phyloP scores from a whole-genome alignment of 2,888 invertebrate species.

The Eueremaeus valkanovi region DNA sequence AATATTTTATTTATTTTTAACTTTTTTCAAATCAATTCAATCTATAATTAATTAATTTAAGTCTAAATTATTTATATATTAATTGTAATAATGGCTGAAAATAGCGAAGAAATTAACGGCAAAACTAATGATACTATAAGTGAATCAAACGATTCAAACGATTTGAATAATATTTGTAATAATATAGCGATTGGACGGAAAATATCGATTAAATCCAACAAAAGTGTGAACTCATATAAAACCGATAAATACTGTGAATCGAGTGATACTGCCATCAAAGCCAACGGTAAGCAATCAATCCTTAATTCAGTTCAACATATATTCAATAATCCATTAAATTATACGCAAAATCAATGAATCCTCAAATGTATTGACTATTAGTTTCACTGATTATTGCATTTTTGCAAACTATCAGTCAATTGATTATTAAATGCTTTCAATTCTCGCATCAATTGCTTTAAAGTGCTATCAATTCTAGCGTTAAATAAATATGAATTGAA shows the following conservation, averaged over 20 bases:
- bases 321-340: too few relatives aligned
- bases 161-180: neutral
- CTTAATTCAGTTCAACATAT: too few relatives aligned
- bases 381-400: too few relatives aligned
- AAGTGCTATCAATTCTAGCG: too few relatives aligned
- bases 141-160: neutral
- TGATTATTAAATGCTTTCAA: too few relatives aligned
- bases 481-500: too few relatives aligned
- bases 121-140: neutral
- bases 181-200: neutral
- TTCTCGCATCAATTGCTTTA: too few relatives aligned
- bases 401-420: too few relatives aligned
- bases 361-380: too few relatives aligned
- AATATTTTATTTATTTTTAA: neutral
- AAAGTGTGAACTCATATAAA: neutral
- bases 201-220: slow-evolving; percentile 10
- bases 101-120: neutral
- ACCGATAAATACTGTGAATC: neutral
- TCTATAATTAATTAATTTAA: neutral
- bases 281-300: neutral
- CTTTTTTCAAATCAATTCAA: too few relatives aligned
- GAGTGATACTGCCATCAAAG: neutral
- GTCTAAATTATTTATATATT: neutral
- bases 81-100: neutral
- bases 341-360: too few relatives aligned